These are phyloP conservation scores for Radopholus similis DNA, from an alignment of 1,140 invertebrate genomes.

Conservation along the genomic window DNA sequence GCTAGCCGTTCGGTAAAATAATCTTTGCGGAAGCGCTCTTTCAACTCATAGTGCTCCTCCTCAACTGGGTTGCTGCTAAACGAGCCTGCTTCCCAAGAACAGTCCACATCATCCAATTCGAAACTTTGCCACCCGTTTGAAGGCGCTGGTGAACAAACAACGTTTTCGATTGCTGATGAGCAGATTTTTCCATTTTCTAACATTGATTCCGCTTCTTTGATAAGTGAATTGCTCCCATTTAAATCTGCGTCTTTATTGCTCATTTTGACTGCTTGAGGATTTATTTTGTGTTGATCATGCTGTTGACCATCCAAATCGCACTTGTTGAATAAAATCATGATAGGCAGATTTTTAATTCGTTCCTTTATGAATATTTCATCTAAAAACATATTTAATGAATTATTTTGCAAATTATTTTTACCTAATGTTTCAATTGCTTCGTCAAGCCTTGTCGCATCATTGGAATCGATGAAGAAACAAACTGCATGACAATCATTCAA, in stretches of 20 bases:
- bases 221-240: no score
- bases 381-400: slow-evolving; percentile 19
- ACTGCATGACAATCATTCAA: slow-evolving; percentile 96
- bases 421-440: slow-evolving; percentile 95
- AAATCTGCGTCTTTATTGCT: no score
- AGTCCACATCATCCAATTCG: slow-evolving; percentile 5
- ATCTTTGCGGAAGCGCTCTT: not conserved
- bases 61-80: not conserved
- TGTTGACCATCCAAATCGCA: slow-evolving; percentile 23
- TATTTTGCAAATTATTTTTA: slow-evolving; percentile 62
- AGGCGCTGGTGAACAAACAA: not conserved
- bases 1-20: slow-evolving; percentile 1
- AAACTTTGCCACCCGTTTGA: slow-evolving; percentile 9
- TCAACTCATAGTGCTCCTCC: not conserved
- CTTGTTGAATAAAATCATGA: slow-evolving; percentile 35
- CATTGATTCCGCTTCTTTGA: no score
- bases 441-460: slow-evolving; percentile 84
- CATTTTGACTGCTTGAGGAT: no score
- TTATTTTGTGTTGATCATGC: no score
- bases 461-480: slow-evolving; percentile 97
- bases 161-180: not conserved
- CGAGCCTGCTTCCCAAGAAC: no score
- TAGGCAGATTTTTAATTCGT: slow-evolving; percentile 26
- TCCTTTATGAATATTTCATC: slow-evolving; percentile 37
- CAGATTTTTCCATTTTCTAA: no score